Conservation (phyloP, 2,797 vertebrate genomes). For the Selene dorsalis region DNA sequence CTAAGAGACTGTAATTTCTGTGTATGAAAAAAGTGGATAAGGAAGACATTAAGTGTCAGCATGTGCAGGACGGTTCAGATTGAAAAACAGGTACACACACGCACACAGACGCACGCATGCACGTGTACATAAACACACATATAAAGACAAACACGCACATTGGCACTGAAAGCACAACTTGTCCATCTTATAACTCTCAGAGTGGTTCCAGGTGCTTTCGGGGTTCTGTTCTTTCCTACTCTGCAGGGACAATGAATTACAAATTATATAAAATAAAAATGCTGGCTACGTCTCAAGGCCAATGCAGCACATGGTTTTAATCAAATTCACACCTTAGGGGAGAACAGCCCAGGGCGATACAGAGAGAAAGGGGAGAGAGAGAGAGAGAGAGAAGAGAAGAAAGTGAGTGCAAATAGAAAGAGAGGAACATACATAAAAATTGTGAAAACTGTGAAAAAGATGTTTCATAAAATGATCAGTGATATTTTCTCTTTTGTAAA, state of each 20-base stretch:
- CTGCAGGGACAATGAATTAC: slow-evolving; percentile 61
- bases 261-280: slow-evolving; percentile 63
- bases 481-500: slow-evolving; percentile 12
- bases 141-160: not conserved
- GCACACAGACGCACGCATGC: not conserved
- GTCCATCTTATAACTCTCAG: slow-evolving; percentile 39
- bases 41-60: not conserved
- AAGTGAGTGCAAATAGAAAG: not conserved
- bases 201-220: slow-evolving; percentile 66
- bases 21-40: not conserved
- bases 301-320: slow-evolving; percentile 60
- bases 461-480: slow-evolving; percentile 9
- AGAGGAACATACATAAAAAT: not conserved
- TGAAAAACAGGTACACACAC: not conserved
- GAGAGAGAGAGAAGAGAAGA: not conserved
- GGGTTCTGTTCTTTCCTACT: slow-evolving; percentile 33
- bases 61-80: slow-evolving; percentile 1
- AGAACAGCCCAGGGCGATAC: slow-evolving; percentile 24
- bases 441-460: not conserved
- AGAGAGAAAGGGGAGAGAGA: slow-evolving; percentile 11
- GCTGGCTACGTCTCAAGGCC: slow-evolving; percentile 46
- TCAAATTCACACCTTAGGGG: slow-evolving; percentile 53
- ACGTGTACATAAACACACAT: not conserved
- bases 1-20: not conserved
- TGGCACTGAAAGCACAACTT: slow-evolving; percentile 42